Conservation (phyloP, 2,797 vertebrate genomes). For the Sebastes nivosus region DNA sequence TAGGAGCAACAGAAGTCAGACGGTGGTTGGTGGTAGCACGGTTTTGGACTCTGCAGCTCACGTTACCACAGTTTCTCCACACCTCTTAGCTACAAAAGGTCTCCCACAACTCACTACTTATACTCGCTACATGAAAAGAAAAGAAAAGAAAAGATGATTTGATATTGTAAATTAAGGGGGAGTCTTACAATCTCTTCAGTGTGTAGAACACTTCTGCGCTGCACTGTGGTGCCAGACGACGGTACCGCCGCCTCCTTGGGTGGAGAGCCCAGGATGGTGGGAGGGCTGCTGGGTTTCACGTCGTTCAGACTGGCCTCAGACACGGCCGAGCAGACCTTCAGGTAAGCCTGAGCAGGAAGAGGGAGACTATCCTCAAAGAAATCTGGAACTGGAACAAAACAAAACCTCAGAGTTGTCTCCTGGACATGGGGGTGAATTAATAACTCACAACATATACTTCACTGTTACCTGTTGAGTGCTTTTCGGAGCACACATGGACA, state of each 20-base stretch:
- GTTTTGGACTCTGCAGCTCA: too few relatives aligned
- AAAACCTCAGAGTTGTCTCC: neutral
- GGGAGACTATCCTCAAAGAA: conserved; percentile 83
- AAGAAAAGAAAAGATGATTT: neutral
- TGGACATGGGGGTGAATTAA: neutral
- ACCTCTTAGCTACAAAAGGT: neutral
- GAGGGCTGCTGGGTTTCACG: conserved; percentile 51
- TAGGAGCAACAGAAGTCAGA: fast-evolving
- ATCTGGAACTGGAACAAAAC: conserved; percentile 68
- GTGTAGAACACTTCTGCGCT: conserved; percentile 80
- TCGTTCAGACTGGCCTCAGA: conserved; percentile 76
- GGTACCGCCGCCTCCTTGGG: conserved; percentile 47
- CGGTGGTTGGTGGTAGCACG: too few relatives aligned
- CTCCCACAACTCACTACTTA: neutral
- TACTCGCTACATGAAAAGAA: neutral
- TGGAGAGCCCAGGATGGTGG: conserved; percentile 49
- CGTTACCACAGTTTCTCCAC: neutral
- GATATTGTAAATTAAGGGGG: neutral
- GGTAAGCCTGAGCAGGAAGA: conserved; percentile 83
- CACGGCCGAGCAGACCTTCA: conserved; percentile 81
- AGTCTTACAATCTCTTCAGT: conserved; percentile 83
- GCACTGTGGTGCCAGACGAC: conserved; percentile 76
- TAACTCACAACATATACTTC: neutral
- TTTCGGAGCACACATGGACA: neutral
- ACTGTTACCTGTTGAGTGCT: neutral